Conservation (phyloP, 2,113 vertebrate genomes). For the Tylochromis polylepis region DNA sequence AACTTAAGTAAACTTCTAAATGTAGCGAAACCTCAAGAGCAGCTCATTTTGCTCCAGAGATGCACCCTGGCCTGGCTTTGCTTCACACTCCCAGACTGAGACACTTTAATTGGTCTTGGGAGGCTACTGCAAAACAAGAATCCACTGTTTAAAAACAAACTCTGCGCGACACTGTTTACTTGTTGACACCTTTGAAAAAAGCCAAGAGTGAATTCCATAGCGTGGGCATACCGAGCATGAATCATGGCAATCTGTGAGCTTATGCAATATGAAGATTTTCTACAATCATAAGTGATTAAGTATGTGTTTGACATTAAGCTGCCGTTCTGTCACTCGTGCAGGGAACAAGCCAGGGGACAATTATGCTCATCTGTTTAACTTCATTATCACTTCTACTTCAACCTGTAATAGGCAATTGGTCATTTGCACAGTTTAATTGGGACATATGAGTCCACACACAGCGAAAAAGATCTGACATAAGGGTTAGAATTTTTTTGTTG, state of each 20-base stretch:
- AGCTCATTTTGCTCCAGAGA: neutral
- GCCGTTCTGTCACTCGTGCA: neutral
- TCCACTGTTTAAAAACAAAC: conserved; percentile 37
- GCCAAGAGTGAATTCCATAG: conserved; percentile 21
- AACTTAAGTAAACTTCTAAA: neutral
- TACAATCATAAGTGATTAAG: neutral
- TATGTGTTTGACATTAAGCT: neutral
- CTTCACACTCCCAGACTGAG: neutral
- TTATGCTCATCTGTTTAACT: neutral
- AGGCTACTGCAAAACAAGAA: conserved; percentile 25
- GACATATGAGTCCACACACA: neutral
- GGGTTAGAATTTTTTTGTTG: neutral
- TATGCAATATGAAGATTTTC: conserved; percentile 24
- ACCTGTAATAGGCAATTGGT: neutral
- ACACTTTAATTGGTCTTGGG: conserved; percentile 43
- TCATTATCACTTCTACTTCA: neutral
- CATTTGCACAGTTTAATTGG: neutral
- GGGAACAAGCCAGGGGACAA: neutral
- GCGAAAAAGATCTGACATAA: neutral
- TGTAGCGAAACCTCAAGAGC: neutral
- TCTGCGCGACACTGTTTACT: conserved; percentile 12
- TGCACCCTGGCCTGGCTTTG: neutral
- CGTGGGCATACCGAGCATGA: conserved; percentile 22
- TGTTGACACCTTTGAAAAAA: conserved; percentile 26
- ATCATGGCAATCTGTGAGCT: conserved; percentile 32